Base-by-base conservation (phyloP, 2,113 vertebrate genomes). In the Alosa alosa region DNA sequence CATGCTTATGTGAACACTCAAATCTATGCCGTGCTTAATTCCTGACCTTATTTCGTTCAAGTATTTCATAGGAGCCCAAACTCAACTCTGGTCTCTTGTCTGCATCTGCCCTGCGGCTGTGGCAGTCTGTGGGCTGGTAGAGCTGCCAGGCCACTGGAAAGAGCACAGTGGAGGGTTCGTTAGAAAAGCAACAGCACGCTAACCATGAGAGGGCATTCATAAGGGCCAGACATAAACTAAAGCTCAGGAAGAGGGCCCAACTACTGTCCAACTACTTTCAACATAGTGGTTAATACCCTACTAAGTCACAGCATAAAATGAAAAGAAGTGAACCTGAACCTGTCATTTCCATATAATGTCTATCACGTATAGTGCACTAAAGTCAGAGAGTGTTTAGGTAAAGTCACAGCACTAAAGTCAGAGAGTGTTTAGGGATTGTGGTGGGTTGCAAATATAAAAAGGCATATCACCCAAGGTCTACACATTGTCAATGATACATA, bases 41-140 rank as follows among this genome's bases (percentile, higher is more conserved):
- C 20, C 84, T 47, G 49, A 95, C 95, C 93, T 86, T 92, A 72
- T 92, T 86, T 44, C 89, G 88, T 57, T 85, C 78, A 46, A 95
- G 85, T 25, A 94, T 92, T 84, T 96, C 95, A 15, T 96, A 96
- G 0, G 95, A 96, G 1, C 95, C 95, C 86, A 90, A 82, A 52
- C 89, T 91, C 75, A 96, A 94, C 55, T 96, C 95, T 9, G 95
- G 93, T 52, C 92, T 91, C 72, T 82, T 87, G 49, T 92, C 92
- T 13, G 83, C 86, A 86, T 96, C 95, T 0, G 94, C 84, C 22
- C 95, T 89, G 7, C 84, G 46, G 0, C 94, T 94, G 3, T 89
- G 89, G 52, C 93, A 91, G 50, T 85, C 87, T 25, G 94, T 95
- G 72, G 92, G 95, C 89, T 96, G 95, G 89, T 94, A 96, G 75